phyloP scores from a whole-genome alignment of 2,113 vertebrate species.

The Corythaixoides concolor region DNA sequence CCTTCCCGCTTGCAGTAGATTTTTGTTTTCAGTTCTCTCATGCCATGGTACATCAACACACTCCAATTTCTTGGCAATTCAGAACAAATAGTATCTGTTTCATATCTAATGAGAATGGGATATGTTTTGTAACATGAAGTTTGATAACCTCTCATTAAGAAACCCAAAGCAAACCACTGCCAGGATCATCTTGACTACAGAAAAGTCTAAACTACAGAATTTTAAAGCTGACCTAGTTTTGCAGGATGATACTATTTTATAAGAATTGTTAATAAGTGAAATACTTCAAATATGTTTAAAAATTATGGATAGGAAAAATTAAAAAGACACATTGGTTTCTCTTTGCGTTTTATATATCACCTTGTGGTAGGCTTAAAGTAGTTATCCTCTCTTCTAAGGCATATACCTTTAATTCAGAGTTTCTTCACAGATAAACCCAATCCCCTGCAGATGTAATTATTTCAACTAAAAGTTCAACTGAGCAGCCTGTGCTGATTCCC shows the following conservation, averaged over 20 bases:
- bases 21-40: not conserved
- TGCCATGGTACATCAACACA: not conserved
- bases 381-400: not conserved
- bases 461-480: not conserved
- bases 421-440: not conserved
- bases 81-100: not conserved
- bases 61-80: not conserved
- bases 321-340: not conserved
- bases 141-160: not conserved
- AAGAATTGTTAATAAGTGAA: not conserved
- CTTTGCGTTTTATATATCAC: not conserved
- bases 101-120: not conserved
- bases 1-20: not conserved
- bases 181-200: not conserved
- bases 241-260: not conserved
- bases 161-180: not conserved
- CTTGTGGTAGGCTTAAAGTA: not conserved
- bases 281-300: not conserved
- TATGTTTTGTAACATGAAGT: not conserved
- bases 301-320: not conserved
- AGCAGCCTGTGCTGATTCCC: not conserved
- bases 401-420: not conserved
- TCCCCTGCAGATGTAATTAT: conserved; percentile 25
- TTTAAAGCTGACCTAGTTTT: not conserved
- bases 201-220: not conserved